These are phyloP conservation scores for Chionoecetes opilio DNA, from an alignment of 1,140 invertebrate genomes.

Conservation along the genomic window DNA sequence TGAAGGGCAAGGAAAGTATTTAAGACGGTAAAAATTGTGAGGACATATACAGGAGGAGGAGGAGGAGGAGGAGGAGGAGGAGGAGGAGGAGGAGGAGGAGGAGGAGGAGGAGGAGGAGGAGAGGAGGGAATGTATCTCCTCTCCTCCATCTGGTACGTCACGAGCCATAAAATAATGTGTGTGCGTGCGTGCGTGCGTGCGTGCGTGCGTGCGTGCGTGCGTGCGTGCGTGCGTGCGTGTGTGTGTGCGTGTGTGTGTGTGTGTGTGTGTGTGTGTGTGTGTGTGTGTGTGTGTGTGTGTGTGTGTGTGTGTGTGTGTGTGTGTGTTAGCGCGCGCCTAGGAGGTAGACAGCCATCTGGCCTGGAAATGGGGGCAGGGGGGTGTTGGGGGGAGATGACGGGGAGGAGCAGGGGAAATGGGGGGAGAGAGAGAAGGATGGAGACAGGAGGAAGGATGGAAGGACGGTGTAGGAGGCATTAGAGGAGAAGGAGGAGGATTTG, in stretches of 20 bases:
- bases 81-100: not conserved
- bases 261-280: not conserved
- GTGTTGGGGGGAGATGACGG: not conserved
- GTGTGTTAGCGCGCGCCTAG: too few species aligned
- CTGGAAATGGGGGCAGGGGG: too few species aligned
- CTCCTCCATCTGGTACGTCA: slow-evolving; percentile 28
- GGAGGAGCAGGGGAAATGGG: not conserved
- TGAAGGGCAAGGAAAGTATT: not conserved
- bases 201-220: not conserved
- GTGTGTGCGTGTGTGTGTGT: not conserved
- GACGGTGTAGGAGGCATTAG: not conserved
- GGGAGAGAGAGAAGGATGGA: not conserved
- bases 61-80: not conserved
- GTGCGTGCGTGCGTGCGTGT: not conserved
- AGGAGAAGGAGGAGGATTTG: not conserved
- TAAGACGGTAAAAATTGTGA: too few species aligned
- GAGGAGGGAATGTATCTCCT: not conserved
- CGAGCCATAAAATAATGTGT: slow-evolving; percentile 6
- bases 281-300: not conserved
- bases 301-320: not conserved
- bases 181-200: not conserved
- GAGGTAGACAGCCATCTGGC: too few species aligned
- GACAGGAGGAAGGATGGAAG: not conserved
- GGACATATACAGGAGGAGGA: not conserved
- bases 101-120: not conserved